Percentiles rank a stretch among this genome's conserved stretches.
Evolutionary conservation across 2,888 invertebrate species (phyloP).

Genomic region (Dasysyrphus tricinctus): DNA sequence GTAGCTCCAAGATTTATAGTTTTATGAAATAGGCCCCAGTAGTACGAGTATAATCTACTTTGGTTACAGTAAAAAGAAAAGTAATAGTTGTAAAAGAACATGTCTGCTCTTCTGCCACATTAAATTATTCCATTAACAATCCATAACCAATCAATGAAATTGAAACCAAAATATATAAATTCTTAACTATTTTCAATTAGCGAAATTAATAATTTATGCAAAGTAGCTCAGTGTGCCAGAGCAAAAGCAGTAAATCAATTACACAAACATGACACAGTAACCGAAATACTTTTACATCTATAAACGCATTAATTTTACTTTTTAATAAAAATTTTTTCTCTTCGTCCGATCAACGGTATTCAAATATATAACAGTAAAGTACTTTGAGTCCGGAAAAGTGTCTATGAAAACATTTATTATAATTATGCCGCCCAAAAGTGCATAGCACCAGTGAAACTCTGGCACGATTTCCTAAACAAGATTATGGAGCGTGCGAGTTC

Average conservation of each 20-base stretch:
- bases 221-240: slow-evolving; percentile 65
- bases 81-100: no score
- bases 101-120: neutral
- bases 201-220: slow-evolving; percentile 65
- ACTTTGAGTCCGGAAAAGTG: slow-evolving; percentile 36
- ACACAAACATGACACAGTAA: slow-evolving; percentile 66
- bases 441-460: slow-evolving; percentile 51
- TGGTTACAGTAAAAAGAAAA: no score
- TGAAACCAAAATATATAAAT: slow-evolving; percentile 15
- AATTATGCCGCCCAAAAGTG: slow-evolving; percentile 54
- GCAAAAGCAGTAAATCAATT: slow-evolving; percentile 28
- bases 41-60: no score
- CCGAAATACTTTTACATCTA: slow-evolving; percentile 63
- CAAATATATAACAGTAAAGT: slow-evolving; percentile 33
- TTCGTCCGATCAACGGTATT: slow-evolving; percentile 32
- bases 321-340: slow-evolving; percentile 18
- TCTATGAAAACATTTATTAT: slow-evolving; percentile 42
- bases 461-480: slow-evolving; percentile 64
- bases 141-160: slow-evolving; percentile 25
- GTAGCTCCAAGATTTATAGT: no score
- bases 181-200: slow-evolving; percentile 38
- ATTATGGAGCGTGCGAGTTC: slow-evolving; percentile 55
- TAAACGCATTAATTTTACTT: slow-evolving; percentile 26
- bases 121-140: neutral
- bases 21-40: no score